These are phyloP conservation scores for Platyscapa corneri DNA, from an alignment of 1,140 invertebrate genomes.

Conservation along the genomic window DNA sequence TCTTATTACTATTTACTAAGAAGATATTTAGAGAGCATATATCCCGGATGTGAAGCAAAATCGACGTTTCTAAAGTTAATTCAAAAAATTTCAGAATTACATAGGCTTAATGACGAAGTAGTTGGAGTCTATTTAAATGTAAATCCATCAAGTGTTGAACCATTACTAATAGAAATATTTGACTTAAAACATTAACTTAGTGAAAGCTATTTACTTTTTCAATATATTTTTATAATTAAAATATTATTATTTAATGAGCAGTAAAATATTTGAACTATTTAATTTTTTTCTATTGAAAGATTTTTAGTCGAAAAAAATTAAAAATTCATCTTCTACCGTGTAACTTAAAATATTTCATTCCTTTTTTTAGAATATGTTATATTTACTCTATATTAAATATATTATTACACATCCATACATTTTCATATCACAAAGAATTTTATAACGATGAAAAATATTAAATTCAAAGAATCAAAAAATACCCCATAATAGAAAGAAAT, in stretches of 20 bases:
- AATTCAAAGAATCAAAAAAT: background rate
- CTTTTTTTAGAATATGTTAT: background rate
- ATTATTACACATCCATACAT: background rate
- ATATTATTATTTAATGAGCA: background rate
- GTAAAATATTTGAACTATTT: constrained; percentile 22
- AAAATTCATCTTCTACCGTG: background rate
- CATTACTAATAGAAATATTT: constrained; percentile 93
- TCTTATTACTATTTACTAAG: constrained; percentile 91
- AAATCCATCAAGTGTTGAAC: constrained; percentile 91
- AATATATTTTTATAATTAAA: constrained; percentile 5
- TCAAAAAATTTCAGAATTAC: constrained; percentile 90
- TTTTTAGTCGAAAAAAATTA: constrained; percentile 11
- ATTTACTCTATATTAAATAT: background rate
- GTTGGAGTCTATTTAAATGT: constrained; percentile 92
- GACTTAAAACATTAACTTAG: constrained; percentile 82
- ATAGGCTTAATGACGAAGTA: constrained; percentile 89
- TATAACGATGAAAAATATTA: background rate
- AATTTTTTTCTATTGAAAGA: background rate
- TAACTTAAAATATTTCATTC: background rate
- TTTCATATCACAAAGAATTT: background rate
- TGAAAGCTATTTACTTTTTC: constrained; percentile 3
- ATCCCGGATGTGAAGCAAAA: constrained; percentile 88
- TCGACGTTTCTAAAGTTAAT: constrained; percentile 90
- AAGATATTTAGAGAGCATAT: constrained; percentile 89
- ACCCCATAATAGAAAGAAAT: background rate